These are phyloP conservation scores for Siniperca chuatsi DNA, from an alignment of 2,113 vertebrate genomes.

Conservation along the genomic window DNA sequence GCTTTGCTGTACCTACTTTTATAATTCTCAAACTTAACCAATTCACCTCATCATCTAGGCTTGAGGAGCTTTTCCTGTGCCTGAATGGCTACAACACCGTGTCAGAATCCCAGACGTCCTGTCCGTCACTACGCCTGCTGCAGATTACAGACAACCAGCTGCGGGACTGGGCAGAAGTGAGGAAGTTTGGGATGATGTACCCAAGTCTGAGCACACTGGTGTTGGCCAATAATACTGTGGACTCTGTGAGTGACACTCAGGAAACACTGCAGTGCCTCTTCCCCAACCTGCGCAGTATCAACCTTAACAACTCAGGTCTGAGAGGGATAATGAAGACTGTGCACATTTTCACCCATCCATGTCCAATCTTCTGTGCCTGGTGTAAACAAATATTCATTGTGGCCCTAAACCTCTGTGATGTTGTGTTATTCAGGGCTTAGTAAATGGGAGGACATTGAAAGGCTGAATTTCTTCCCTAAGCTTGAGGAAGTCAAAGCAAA, in stretches of 20 bases:
- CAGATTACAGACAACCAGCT: slow-evolving; percentile 98
- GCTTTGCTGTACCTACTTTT: background rate
- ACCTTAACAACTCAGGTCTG: slow-evolving; percentile 97
- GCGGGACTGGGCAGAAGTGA: slow-evolving; percentile 93
- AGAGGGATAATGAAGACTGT: background rate
- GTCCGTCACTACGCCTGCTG: slow-evolving; percentile 93
- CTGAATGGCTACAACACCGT: slow-evolving; percentile 95
- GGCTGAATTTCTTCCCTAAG: slow-evolving; percentile 94
- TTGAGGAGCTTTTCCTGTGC: slow-evolving; percentile 98
- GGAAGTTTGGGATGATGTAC: slow-evolving; percentile 94
- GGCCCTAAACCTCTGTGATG: background rate
- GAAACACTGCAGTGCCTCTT: slow-evolving; percentile 91
- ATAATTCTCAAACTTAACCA: background rate
- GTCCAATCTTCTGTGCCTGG: background rate
- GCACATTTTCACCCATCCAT: accelerated
- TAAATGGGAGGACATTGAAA: slow-evolving; percentile 95
- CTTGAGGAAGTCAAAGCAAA: slow-evolving; percentile 92
- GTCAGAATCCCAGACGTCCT: slow-evolving; percentile 88
- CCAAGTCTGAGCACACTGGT: slow-evolving; percentile 91
- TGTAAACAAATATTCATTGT: background rate
- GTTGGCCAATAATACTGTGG: slow-evolving; percentile 93
- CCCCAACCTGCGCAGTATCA: slow-evolving; percentile 93
- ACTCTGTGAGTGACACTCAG: slow-evolving; percentile 87
- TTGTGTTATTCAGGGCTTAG: slow-evolving; percentile 87
- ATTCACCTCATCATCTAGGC: slow-evolving; percentile 78